A percentile compares a stretch with the other conserved stretches of the same genome.
Evolutionary conservation across 2,888 invertebrate species (phyloP).

Genomic region (Pocota personata): DNA sequence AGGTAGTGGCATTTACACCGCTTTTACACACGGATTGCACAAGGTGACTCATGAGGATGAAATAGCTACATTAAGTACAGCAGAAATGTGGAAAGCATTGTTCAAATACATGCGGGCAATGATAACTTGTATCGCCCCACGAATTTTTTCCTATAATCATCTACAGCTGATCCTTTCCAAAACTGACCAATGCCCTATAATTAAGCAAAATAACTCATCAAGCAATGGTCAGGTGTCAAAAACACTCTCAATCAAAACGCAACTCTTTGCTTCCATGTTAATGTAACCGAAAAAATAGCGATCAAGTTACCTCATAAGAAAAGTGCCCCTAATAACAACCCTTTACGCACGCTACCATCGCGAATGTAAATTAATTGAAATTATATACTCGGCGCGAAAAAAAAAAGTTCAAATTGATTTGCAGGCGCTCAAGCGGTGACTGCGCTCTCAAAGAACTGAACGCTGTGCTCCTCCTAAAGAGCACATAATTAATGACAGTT

Average conservation of each 20-base stretch:
- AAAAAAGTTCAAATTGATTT: slow-evolving; percentile 55
- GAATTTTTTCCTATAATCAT: not conserved
- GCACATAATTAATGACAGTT: slow-evolving; percentile 63
- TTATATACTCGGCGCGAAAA: slow-evolving; percentile 11
- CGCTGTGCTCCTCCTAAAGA: slow-evolving; percentile 28
- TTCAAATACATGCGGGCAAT: not conserved
- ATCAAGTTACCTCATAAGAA: slow-evolving; percentile 25
- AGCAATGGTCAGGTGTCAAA: slow-evolving; percentile 67
- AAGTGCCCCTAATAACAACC: slow-evolving; percentile 50
- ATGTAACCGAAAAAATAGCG: slow-evolving; percentile 38
- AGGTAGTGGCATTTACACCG: too few relatives aligned
- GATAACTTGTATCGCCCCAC: not conserved
- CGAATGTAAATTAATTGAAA: slow-evolving; percentile 69
- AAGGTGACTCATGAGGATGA: too few relatives aligned
- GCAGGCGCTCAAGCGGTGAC: slow-evolving; percentile 28
- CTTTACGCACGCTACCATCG: slow-evolving; percentile 18
- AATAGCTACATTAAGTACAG: too few relatives aligned
- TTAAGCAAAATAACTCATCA: slow-evolving; percentile 47
- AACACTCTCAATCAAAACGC: slow-evolving; percentile 40
- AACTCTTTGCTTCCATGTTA: not conserved
- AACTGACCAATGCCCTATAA: slow-evolving; percentile 10
- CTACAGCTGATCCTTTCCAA: not conserved
- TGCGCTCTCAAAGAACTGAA: not conserved
- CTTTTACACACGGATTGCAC: too few relatives aligned
- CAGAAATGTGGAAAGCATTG: too few relatives aligned